Evolutionary conservation across 2,113 vertebrate genomes (phyloP), one percentile per base, ranked within the genome.

Genomic region (Amphiprion percula): DNA sequence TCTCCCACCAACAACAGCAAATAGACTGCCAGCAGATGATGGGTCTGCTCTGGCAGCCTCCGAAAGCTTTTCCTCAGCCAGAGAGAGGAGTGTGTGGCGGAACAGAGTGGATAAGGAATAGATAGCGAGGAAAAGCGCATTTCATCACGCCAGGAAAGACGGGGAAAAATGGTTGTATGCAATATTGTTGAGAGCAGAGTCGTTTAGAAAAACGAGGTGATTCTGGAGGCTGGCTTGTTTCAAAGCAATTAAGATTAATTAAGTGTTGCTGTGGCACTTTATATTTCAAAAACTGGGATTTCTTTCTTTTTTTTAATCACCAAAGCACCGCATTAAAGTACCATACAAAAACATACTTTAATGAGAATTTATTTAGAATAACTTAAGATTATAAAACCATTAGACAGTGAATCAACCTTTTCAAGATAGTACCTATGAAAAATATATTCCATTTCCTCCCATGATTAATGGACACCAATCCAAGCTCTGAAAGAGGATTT

Each of bases 201-300:
- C 26, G 19, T 93, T 93, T 91, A 75, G 84, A 90, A 87, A 93
- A 93, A 93, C 9, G 72, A 88, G 86, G 44, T 58, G 44, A 85
- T 90, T 91, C 84, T 83, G 84, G 80, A 67, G 80, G 80, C 83
- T 79, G 90, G 80, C 74, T 85, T 70, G 67, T 90, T 93, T 90
- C 73, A 77, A 87, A 82, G 91, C 90, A 93, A 93, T 94, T 94
- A 93, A 89, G 90, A 93, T 93, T 92, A 93, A 95, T 94, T 94
- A 94, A 91, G 85, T 89, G 88, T 85, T 66, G 79, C 87, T 83
- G 79, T 86, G 75, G 81, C 87, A 86, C 82, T 93, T 92, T 86
- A 86, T 90, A 90, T 90, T 90, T 79, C 58, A 84, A 82, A 94
- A 93, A 85, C 80, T 60, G 71, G 56, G 41, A 85, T 88, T 10